A percentile compares a stretch with the other conserved stretches of the same genome.
Conservation (phyloP, 2,888 invertebrate genomes). For the Pseudococcus longispinus region DNA sequence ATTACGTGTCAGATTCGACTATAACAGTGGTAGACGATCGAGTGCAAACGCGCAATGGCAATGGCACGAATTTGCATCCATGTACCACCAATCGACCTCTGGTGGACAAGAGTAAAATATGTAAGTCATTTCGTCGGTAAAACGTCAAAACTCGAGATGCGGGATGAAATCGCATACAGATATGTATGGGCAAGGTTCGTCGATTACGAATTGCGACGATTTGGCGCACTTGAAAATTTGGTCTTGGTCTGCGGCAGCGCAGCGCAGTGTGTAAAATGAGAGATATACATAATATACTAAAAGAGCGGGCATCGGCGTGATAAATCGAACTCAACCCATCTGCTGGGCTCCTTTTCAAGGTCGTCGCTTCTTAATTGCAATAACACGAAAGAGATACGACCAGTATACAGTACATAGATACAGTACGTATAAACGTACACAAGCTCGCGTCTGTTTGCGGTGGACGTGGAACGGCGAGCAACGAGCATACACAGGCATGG, state of each 20-base stretch:
- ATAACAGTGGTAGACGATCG: not conserved
- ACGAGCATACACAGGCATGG: constrained; percentile 41
- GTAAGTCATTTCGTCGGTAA: not conserved
- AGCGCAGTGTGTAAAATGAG: not conserved
- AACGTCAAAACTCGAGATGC: not conserved
- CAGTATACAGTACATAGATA: not conserved
- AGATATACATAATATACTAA: not conserved
- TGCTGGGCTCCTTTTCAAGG: constrained; percentile 52
- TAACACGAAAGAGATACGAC: constrained; percentile 1
- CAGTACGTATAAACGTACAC: not conserved
- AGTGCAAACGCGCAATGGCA: not conserved
- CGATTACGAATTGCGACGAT: not conserved
- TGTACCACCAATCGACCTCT: not conserved
- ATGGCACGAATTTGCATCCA: not conserved
- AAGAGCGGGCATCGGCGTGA: not conserved
- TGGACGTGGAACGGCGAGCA: constrained; percentile 22
- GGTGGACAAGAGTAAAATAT: not conserved
- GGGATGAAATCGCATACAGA: not conserved
- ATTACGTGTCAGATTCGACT: not conserved
- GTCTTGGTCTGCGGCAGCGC: not conserved
- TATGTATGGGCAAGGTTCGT: too few relatives aligned
- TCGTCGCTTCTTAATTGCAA: constrained; percentile 45
- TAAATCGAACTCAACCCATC: constrained; percentile 39
- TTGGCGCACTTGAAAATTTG: not conserved
- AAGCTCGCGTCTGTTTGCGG: not conserved